These are phyloP conservation scores for Eulemur rufifrons DNA, from an alignment of 2,113 vertebrate species.

Conservation along the genomic window DNA sequence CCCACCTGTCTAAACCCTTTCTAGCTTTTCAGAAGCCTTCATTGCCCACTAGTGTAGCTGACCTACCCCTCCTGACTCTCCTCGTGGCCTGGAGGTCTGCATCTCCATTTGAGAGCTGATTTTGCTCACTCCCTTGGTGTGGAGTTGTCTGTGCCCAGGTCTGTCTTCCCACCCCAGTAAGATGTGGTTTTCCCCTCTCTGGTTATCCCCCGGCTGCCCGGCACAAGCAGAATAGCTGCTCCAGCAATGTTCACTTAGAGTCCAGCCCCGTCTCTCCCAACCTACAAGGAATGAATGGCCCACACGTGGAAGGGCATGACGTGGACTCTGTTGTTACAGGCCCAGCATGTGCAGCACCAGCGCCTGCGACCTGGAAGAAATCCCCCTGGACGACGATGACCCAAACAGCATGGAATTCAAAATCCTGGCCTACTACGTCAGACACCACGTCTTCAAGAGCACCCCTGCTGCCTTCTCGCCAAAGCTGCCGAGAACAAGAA, in stretches of 20 bases:
- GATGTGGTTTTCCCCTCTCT: background rate
- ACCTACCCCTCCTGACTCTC: background rate
- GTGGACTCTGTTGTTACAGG: slow-evolving; percentile 69
- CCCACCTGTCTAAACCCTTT: background rate
- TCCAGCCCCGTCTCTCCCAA: background rate
- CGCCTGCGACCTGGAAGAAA: slow-evolving; percentile 71
- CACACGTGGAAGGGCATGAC: rapidly evolving
- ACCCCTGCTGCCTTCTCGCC: slow-evolving; percentile 31
- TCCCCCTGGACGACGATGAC: slow-evolving; percentile 76
- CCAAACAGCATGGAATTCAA: slow-evolving; percentile 76
- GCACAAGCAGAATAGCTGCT: background rate
- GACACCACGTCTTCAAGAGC: slow-evolving; percentile 60
- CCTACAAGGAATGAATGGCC: background rate
- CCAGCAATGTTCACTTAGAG: background rate
- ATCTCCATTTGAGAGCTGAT: background rate
- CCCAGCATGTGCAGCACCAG: slow-evolving; percentile 59
- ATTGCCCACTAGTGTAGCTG: rapidly evolving
- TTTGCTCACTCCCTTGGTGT: background rate
- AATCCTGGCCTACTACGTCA: slow-evolving; percentile 78
- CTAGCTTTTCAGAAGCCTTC: background rate
- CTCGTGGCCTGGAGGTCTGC: rapidly evolving
- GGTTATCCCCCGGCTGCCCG: background rate
- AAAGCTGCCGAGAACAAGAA: background rate
- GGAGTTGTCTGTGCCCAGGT: background rate
- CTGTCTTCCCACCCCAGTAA: background rate